Conservation (phyloP, 2,888 invertebrate species). For the Lumbricus terrestris region DNA sequence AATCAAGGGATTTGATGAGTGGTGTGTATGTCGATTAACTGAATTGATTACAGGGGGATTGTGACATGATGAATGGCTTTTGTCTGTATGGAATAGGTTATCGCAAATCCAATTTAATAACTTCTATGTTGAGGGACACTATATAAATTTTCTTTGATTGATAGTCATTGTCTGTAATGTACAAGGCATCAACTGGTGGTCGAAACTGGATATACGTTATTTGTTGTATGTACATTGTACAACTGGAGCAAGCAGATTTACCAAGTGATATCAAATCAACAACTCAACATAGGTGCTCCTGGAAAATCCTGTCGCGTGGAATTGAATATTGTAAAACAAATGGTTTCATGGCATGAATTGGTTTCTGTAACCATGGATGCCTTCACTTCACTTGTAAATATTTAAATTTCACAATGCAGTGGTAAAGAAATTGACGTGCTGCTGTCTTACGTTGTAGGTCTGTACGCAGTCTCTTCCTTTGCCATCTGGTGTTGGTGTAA, state of each 20-base stretch:
- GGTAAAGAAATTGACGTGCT: neutral
- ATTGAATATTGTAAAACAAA: neutral
- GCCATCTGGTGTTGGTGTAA: slow-evolving; percentile 85
- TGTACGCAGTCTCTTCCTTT: slow-evolving; percentile 84
- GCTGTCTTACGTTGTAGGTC: slow-evolving; percentile 66
- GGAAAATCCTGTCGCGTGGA: neutral
- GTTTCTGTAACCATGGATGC: neutral
- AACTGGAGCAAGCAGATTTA: neutral
- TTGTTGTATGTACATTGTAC: too few species aligned
- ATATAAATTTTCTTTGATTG: too few species aligned
- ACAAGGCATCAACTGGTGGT: too few species aligned
- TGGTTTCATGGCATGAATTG: neutral
- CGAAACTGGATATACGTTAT: neutral
- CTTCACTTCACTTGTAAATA: neutral
- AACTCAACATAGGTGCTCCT: neutral
- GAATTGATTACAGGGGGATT: neutral
- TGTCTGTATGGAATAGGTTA: neutral
- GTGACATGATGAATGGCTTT: neutral
- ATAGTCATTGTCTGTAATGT: too few species aligned
- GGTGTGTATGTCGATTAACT: neutral
- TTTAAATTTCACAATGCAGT: neutral
- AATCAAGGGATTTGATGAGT: neutral
- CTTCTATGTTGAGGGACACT: too few species aligned
- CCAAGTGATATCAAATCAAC: neutral
- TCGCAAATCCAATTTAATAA: neutral